phyloP scores from a whole-genome alignment of 2,797 vertebrate genomes.

The Sphenodon punctatus region DNA sequence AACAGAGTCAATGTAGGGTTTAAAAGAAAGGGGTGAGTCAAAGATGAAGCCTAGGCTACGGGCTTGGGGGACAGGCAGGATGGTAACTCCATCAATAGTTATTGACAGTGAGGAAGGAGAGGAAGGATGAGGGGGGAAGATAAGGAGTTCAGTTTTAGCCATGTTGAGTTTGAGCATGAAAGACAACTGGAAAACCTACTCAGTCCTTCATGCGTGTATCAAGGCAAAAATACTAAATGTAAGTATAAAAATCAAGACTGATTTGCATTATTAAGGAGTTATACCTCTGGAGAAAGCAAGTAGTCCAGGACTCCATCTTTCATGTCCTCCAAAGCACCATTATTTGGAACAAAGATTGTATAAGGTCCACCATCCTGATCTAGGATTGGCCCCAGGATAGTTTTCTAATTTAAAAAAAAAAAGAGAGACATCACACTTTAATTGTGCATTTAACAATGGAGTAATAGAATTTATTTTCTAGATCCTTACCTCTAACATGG shows the following conservation, averaged over 20 bases:
- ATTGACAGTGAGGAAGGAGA: too few species aligned
- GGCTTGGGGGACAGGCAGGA: too few species aligned
- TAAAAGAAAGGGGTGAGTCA: too few species aligned
- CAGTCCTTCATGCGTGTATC: too few species aligned
- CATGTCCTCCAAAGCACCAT: slow-evolving; percentile 79
- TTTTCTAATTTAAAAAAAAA: slow-evolving; percentile 76
- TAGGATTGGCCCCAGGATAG: slow-evolving; percentile 73
- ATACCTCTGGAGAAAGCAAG: slow-evolving; percentile 84
- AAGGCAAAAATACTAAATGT: too few species aligned
- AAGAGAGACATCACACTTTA: background rate
- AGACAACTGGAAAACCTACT: too few species aligned
- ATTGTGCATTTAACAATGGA: background rate
- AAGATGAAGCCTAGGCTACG: too few species aligned
- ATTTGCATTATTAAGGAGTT: background rate
- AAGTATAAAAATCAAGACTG: background rate
- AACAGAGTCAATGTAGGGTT: too few species aligned
- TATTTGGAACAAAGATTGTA: slow-evolving; percentile 88
- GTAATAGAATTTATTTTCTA: background rate
- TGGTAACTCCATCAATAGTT: too few species aligned
- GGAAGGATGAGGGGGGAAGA: too few species aligned
- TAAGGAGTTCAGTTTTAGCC: too few species aligned
- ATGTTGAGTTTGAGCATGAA: too few species aligned
- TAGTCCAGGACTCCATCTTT: slow-evolving; percentile 76
- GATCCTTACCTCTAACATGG: slow-evolving; percentile 83
- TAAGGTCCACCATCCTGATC: slow-evolving; percentile 74